Percentiles rank a stretch among this genome's conserved stretches.
Conservation (phyloP, 2,113 vertebrate genomes). For the Alectura lathami region DNA sequence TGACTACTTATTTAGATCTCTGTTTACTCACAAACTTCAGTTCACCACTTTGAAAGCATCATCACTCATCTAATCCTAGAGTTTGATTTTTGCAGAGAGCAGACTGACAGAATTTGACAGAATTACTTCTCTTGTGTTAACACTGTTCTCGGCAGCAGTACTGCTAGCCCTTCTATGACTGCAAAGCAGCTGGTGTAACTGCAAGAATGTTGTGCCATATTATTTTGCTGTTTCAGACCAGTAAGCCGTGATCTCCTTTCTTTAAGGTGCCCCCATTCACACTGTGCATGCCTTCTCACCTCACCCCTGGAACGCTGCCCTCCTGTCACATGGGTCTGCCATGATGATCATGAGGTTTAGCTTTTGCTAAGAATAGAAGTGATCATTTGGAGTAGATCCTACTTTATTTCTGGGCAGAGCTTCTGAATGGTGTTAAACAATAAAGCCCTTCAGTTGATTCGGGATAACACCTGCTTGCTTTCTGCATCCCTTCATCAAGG, state of each 20-base stretch:
- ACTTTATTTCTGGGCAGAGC: background rate
- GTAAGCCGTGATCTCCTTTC: background rate
- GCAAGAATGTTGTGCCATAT: background rate
- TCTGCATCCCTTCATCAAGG: background rate
- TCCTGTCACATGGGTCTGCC: background rate
- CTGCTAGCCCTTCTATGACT: background rate
- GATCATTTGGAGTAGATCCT: background rate
- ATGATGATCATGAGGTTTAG: background rate
- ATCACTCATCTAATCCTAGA: background rate
- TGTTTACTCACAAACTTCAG: background rate
- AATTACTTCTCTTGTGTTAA: background rate
- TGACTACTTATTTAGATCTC: background rate
- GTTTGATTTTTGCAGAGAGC: background rate
- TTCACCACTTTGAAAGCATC: background rate
- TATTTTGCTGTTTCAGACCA: background rate
- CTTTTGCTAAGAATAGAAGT: background rate
- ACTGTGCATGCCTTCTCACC: conserved; percentile 24
- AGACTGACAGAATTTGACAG: background rate
- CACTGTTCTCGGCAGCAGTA: background rate
- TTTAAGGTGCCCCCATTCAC: background rate
- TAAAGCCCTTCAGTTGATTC: background rate
- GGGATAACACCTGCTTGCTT: background rate
- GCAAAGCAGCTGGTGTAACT: background rate
- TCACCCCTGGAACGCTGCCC: background rate
- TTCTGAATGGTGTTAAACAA: background rate